Evolutionary conservation across 1,140 invertebrate genomes (phyloP).

Genomic region (Ctenoplectra terminalis): DNA sequence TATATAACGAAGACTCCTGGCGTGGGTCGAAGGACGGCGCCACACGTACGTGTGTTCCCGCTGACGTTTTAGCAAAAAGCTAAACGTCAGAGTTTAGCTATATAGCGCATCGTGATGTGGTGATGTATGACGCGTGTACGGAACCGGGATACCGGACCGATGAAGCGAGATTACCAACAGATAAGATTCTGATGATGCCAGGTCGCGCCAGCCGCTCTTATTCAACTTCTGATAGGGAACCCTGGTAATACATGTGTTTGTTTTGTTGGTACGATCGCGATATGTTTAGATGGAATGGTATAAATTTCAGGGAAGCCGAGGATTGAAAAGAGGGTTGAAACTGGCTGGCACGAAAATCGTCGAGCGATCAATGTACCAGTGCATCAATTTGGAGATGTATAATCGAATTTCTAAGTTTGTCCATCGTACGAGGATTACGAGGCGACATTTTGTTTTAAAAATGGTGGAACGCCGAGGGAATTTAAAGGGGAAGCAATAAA

Average conservation of each 20-base stretch:
- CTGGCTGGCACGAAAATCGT: background rate
- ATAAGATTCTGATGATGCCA: conserved; percentile 67
- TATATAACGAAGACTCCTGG: conserved; percentile 17
- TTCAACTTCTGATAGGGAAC: conserved; percentile 40
- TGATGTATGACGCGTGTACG: conserved; percentile 55
- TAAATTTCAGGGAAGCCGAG: conserved; percentile 20
- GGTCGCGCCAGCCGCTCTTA: conserved; percentile 50
- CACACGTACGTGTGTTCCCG: conserved; percentile 27
- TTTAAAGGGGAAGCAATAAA: background rate
- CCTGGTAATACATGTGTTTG: conserved; percentile 33
- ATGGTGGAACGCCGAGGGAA: background rate
- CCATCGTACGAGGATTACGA: background rate
- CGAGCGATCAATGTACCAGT: conserved; percentile 8
- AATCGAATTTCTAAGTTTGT: too few species aligned
- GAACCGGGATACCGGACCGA: conserved; percentile 50
- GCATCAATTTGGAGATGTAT: background rate
- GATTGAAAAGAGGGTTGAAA: conserved; percentile 25
- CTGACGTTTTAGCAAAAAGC: conserved; percentile 42
- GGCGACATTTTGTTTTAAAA: background rate
- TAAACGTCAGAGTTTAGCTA: conserved; percentile 31
- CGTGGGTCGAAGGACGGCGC: conserved; percentile 18
- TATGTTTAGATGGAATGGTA: conserved; percentile 23
- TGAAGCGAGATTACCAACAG: conserved; percentile 57
- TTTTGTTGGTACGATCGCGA: conserved; percentile 26
- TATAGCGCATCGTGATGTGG: conserved; percentile 7